Base-by-base conservation (phyloP, 2,888 invertebrate genomes). In the Synergus gifuensis region DNA sequence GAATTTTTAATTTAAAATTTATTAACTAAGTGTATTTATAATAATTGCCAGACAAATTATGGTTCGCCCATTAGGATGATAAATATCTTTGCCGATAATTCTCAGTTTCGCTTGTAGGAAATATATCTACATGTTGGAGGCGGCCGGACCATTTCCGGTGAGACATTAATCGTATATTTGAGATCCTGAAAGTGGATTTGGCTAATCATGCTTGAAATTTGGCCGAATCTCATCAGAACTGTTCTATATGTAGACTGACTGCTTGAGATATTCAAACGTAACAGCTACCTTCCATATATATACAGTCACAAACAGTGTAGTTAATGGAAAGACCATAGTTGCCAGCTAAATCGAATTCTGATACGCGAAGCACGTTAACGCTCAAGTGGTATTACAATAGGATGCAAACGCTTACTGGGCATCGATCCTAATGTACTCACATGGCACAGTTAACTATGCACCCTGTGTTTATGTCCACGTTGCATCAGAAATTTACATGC, bases 251-350 rank as follows among this genome's bases (percentile, higher is more conserved):
- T 46, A 18, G 58, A 42, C 46, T 40, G 67, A 67, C 67, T 67
- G 46, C 67, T 67, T 46, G 28, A 67, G 67, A 67, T 67, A 67
- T 67, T 67, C 46, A 69, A 69, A 67, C 18, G 67, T 67, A 44
- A 18, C n/a, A n/a, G 12, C 44, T 36, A 36, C 28, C 22, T 46
- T 46, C 4, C 40, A 64, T 64, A 69, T 64, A 69, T 44, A 67
- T 69, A 28, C 16, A 69, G 49, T 14, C n/a, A 64, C 64, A 46
- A 28, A 9, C 9, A 28, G 28, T 49, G 69, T 49, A 69, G 28
- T 49, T 69, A 69, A 69, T 69, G 69, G 69, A 69, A 69, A 69
- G 69, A 69, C 69, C 69, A 49, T 49, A 69, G 69, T 69, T 69
- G 36, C 28, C 28, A 49, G 16, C 69, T 69, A 28, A 49, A 69